These are phyloP conservation scores for Eristalis tenax DNA, from an alignment of 2,888 invertebrate species.

Conservation along the genomic window DNA sequence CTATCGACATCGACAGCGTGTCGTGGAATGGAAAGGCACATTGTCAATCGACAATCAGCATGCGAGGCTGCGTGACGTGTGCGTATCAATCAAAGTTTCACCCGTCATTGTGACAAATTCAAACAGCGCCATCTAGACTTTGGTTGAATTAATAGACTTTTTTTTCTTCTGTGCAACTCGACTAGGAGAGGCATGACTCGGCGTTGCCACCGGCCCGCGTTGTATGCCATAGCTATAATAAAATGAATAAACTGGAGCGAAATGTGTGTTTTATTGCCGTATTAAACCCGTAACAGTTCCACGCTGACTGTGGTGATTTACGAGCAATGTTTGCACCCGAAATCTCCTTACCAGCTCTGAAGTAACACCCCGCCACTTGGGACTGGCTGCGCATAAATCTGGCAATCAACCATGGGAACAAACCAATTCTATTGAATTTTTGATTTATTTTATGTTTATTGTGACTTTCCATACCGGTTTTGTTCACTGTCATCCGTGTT, in stretches of 20 bases:
- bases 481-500: constrained; percentile 46
- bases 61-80: constrained; percentile 74
- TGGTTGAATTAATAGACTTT: constrained; percentile 28
- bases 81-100: constrained; percentile 74
- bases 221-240: constrained; percentile 34
- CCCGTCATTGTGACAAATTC: constrained; percentile 72
- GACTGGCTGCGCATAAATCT: constrained; percentile 46
- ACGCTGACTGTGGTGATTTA: constrained; percentile 62
- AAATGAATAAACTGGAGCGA: constrained; percentile 64
- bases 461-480: constrained; percentile 41
- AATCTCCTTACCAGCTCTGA: constrained; percentile 26
- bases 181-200: not conserved
- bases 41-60: constrained; percentile 70
- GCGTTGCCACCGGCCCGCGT: not conserved
- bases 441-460: constrained; percentile 68
- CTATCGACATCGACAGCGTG: constrained; percentile 26
- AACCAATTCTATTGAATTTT: constrained; percentile 66
- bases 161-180: constrained; percentile 17
- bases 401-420: constrained; percentile 60
- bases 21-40: constrained; percentile 2
- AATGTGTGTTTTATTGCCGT: constrained; percentile 70
- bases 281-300: constrained; percentile 69
- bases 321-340: constrained; percentile 59
- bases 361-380: constrained; percentile 1
- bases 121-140: constrained; percentile 72